phyloP scores from a whole-genome alignment of 2,113 vertebrate species.

The Ramphastos sulfuratus region DNA sequence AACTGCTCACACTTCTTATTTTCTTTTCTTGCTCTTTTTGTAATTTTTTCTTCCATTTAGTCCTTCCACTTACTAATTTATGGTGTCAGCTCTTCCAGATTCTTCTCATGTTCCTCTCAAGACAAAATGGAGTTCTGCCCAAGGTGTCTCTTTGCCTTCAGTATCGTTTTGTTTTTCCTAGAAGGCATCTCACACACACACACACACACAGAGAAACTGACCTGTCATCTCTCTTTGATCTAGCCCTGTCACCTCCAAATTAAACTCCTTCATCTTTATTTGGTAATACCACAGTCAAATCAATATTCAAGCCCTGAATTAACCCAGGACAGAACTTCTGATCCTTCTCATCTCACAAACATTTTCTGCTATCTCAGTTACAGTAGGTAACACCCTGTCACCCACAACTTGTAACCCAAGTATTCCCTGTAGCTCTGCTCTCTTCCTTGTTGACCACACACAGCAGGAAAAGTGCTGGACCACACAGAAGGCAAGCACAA shows the following conservation, averaged over 20 bases:
- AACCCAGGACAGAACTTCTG: neutral
- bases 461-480: neutral
- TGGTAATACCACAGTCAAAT: rapidly evolving
- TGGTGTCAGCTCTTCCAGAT: neutral
- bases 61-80: neutral
- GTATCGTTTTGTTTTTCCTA: neutral
- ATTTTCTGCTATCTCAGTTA: neutral
- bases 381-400: neutral
- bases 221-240: neutral
- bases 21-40: neutral
- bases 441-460: neutral
- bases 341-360: neutral
- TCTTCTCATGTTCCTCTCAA: neutral
- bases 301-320: neutral
- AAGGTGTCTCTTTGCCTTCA: neutral
- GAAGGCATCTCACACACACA: neutral
- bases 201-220: neutral
- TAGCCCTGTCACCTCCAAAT: neutral
- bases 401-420: neutral
- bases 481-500: neutral
- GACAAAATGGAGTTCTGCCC: neutral
- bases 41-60: neutral
- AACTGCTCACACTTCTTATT: neutral
- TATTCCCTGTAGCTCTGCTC: neutral
- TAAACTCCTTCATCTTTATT: neutral